A percentile compares a stretch with the other conserved stretches of the same genome.
phyloP scores from a whole-genome alignment of 1,140 invertebrate genomes.

The Dryas iulia region DNA sequence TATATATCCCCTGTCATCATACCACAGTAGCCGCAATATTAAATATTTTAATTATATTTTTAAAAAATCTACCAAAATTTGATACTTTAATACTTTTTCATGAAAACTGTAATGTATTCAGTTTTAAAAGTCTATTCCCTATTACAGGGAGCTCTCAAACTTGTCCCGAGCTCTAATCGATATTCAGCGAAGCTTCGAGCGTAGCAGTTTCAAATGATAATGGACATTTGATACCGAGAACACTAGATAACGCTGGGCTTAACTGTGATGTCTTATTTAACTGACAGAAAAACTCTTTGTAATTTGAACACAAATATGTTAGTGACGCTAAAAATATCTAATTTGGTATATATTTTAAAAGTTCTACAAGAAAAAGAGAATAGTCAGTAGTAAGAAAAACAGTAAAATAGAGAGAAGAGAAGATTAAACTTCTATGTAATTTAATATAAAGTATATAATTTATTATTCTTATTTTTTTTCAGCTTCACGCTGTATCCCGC shows the following conservation, averaged over 20 bases:
- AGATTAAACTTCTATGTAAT: no score
- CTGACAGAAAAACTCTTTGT: neutral
- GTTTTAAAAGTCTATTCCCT: constrained; percentile 3
- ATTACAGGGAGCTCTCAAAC: constrained; percentile 1
- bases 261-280: neutral
- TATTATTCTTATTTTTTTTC: no score
- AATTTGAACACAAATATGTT: neutral
- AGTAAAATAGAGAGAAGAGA: no score
- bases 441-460: no score
- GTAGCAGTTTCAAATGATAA: constrained; percentile 18
- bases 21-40: no score
- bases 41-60: no score
- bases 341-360: no score
- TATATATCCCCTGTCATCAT: no score
- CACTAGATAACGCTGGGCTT: neutral
- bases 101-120: neutral
- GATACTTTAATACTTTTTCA: neutral
- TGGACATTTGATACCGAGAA: constrained; percentile 16
- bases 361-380: no score
- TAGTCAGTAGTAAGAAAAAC: no score
- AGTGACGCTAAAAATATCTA: neutral
- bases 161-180: constrained; percentile 7
- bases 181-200: neutral
- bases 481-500: no score
- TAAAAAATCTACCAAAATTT: no score